phyloP scores from a whole-genome alignment of 1,140 invertebrate species.

The Episyrphus balteatus region DNA sequence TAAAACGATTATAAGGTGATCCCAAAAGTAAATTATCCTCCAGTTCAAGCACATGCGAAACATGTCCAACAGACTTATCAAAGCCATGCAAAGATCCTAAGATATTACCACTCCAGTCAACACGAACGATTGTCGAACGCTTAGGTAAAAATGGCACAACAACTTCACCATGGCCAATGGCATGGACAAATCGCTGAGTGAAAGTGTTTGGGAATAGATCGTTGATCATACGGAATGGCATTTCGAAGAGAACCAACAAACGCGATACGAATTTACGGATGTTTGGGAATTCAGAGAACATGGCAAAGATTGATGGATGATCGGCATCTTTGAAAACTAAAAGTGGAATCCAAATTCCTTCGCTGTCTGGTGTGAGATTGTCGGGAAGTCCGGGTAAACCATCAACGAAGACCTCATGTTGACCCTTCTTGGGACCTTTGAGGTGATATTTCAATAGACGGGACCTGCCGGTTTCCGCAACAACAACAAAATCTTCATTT shows the following conservation, averaged over 20 bases:
- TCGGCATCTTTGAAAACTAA: constrained; percentile 40
- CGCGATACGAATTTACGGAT: constrained; percentile 47
- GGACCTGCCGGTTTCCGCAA: constrained; percentile 49
- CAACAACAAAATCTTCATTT: constrained; percentile 64
- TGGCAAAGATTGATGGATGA: constrained; percentile 37
- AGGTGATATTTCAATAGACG: constrained; percentile 54
- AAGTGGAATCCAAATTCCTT: constrained; percentile 56
- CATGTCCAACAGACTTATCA: constrained; percentile 34
- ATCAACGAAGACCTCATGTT: constrained; percentile 57
- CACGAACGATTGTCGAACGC: constrained; percentile 42
- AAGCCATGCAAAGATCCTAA: constrained; percentile 45
- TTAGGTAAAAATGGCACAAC: constrained; percentile 26
- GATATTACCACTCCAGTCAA: constrained; percentile 53
- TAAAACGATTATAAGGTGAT: constrained; percentile 54
- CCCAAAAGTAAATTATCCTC: constrained; percentile 44
- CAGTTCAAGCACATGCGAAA: constrained; percentile 49
- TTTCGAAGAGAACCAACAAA: constrained; percentile 41
- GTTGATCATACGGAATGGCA: constrained; percentile 44
- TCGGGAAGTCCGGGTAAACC: constrained; percentile 67
- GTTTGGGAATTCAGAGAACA: constrained; percentile 45
- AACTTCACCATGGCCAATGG: constrained; percentile 39
- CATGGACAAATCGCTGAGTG: constrained; percentile 27
- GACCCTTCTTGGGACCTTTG: constrained; percentile 55
- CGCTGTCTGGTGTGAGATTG: constrained; percentile 53
- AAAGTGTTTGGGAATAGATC: constrained; percentile 39